Conservation (phyloP, 2,797 vertebrate genomes). For the Lates japonicus region DNA sequence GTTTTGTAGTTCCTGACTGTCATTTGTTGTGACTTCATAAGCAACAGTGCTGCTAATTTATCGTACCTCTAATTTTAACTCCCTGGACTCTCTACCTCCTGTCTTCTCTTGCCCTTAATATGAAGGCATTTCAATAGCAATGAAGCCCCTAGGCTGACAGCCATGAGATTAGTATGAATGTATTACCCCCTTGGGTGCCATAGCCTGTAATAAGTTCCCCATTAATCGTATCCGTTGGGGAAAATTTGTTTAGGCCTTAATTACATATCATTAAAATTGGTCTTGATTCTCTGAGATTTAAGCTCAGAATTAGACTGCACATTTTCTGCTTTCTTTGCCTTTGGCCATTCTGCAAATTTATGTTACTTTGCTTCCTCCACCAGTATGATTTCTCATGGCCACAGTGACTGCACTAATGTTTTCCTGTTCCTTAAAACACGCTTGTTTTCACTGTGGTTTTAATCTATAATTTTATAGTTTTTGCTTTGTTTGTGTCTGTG, state of each 20-base stretch:
- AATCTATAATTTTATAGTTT: constrained; percentile 13
- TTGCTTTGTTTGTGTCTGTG: constrained; percentile 12
- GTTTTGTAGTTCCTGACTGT: constrained; percentile 57
- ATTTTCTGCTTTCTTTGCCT: constrained; percentile 69
- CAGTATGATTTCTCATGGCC: constrained; percentile 58
- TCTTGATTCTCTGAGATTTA: constrained; percentile 85
- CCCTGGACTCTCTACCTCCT: constrained; percentile 80
- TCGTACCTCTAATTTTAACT: constrained; percentile 81
- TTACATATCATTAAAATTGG: constrained; percentile 88
- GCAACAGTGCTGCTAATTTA: constrained; percentile 77
- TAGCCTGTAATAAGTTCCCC: constrained; percentile 88
- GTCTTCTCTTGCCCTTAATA: constrained; percentile 84
- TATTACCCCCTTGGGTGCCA: constrained; percentile 88
- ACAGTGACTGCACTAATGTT: constrained; percentile 53
- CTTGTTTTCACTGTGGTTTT: constrained; percentile 40
- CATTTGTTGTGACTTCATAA: constrained; percentile 77
- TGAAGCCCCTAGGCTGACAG: constrained; percentile 86
- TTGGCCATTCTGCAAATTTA: constrained; percentile 74
- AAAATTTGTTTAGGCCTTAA: constrained; percentile 89
- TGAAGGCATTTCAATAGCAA: constrained; percentile 85
- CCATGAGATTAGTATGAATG: constrained; percentile 89
- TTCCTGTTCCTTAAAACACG: constrained; percentile 40
- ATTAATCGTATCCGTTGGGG: constrained; percentile 88
- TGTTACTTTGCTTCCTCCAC: constrained; percentile 64
- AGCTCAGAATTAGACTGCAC: constrained; percentile 79